Evolutionary conservation across 2,113 vertebrate species (phyloP), one percentile per base, ranked within the genome.

Genomic region (Elephantulus edwardii): DNA sequence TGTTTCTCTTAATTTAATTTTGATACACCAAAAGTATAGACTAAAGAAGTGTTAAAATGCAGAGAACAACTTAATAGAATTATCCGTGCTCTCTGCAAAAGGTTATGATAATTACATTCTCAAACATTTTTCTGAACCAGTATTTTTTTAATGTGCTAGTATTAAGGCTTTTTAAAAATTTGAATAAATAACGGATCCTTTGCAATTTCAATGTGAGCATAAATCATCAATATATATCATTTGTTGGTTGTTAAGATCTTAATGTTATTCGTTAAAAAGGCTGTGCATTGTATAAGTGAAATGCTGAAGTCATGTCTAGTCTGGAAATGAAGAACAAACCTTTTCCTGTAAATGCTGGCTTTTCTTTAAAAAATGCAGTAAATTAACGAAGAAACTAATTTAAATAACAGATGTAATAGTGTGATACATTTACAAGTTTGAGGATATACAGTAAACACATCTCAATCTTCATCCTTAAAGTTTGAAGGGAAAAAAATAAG

Each of bases 1-100:
- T 88, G 78, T 64, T 93, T 92, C 78, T 91, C 58, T 83, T 95
- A 92, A 96, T 93, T 96, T 91, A 90, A 95, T 93, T 85, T 93
- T 74, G 35, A 79, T 58, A 79, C 35, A n/a, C 28, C 80, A 75
- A 78, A 93, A 72, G 46, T 50, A 54, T 19, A 76, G 40, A 81
- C 16, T 70, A 46, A 75, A 81, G 40, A 58, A 8, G 50, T 84
- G 6, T 75, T 91, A 92, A 89, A 84, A 86, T 54, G 2, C 42
- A 35, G 44, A n/a, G 33, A 52, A 71, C 3, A 30, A 48, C 26
- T 77, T 92, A 84, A 87, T 50, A 87, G 38, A 90, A 93, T 93
- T 92, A 80, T 52, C 52, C 30, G 86, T 84, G 70, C 33, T 84
- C 70, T 48, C 24, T 79, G 13, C n/a, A 84, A 92, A 19, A 95